Conservation (phyloP, 2,888 invertebrate species). For the Morpho deidamia region DNA sequence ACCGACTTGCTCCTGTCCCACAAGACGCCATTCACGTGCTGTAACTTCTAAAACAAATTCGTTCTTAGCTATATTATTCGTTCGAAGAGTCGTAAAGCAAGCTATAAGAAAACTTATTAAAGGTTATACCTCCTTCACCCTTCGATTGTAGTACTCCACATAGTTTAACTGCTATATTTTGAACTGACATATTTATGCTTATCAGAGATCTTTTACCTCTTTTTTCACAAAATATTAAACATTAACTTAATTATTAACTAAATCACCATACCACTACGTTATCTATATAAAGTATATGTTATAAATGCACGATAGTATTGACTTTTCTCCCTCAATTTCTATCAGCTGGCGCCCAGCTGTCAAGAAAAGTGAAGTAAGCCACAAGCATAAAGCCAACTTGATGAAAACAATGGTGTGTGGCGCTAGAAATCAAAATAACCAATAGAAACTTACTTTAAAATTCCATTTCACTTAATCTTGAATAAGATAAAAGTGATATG, state of each 20-base stretch:
- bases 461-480: slow-evolving; percentile 35
- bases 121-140: slow-evolving; percentile 59
- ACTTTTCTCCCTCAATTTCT: slow-evolving; percentile 65
- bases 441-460: slow-evolving; percentile 39
- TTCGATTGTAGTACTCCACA: slow-evolving; percentile 74
- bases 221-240: slow-evolving; percentile 32
- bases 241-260: not conserved
- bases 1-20: slow-evolving; percentile 90
- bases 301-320: slow-evolving; percentile 37
- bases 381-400: slow-evolving; percentile 41
- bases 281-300: not conserved
- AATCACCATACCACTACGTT: slow-evolving; percentile 36
- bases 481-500: not conserved
- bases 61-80: too few species aligned
- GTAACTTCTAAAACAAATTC: slow-evolving; percentile 66
- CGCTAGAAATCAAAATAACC: slow-evolving; percentile 37
- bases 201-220: slow-evolving; percentile 32
- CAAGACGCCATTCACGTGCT: slow-evolving; percentile 87
- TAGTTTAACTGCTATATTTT: slow-evolving; percentile 79
- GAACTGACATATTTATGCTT: slow-evolving; percentile 49
- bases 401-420: slow-evolving; percentile 27
- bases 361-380: slow-evolving; percentile 47
- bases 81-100: too few species aligned
- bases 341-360: slow-evolving; percentile 77
- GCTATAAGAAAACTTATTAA: not conserved